Evolutionary conservation across 2,113 vertebrate species (phyloP), one percentile per base, ranked within the genome.

Genomic region (Campylomormyrus numenius): DNA sequence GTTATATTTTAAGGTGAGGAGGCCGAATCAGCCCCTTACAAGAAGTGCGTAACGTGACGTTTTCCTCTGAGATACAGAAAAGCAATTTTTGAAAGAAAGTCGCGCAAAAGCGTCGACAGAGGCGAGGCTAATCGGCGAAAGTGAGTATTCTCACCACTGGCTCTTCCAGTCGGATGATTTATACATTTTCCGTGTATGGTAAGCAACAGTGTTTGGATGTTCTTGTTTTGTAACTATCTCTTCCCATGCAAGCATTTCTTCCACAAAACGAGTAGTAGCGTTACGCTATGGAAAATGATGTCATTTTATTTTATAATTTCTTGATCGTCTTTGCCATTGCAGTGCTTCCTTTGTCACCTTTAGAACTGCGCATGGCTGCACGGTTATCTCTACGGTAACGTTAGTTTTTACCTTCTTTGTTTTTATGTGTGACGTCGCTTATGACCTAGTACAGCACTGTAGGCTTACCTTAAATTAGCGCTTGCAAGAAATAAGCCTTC

Each of bases 331-430:
- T 95, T 93, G 92, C 92, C 92, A 92, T 88, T 91, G 85, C 93
- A 91, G 92, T 93, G 89, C 91, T 90, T 94, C 52, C 91, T 93
- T 89, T 93, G 87, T 77, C 80, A 24, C 48, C 66, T 53, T 91
- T 95, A 94, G 93, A 93, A 94, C 95, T 95, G 93, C 94, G 94
- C 94, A 95, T 91, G 84, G 92, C 91, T 89, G 92, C 93, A 93
- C 11, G 89, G 89, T 94, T 93, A 90, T 90, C 83, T 86, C 89
- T 77, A 90, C 45, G 84, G 24, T 52, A 35, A 87, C 8, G 89
- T 3, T 93, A 66, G 93, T 91, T 91, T 85, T 87, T 6, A 27
- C 13, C 1, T 90, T 84, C 27, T 24, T 88, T 56, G 92, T 93
- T 90, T 90, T 88, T 92, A 93, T 92, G 88, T 92, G 90, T 90